Evolutionary conservation across 2,888 invertebrate species (phyloP).

Genomic region (Willowsia nigromaculata): DNA sequence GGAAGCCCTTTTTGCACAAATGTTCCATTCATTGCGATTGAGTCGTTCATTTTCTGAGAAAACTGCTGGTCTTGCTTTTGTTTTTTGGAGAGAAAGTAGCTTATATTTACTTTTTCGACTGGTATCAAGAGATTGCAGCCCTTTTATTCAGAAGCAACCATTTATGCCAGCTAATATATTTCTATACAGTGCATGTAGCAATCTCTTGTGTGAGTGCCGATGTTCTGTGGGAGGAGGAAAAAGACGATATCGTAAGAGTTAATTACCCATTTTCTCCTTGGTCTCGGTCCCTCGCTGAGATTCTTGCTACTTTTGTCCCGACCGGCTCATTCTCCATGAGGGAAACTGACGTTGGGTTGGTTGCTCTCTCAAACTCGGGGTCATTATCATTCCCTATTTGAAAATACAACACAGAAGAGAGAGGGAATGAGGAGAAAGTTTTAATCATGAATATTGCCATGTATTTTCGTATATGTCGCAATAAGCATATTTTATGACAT

Average conservation of each 20-base stretch:
- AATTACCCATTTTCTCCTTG: slow-evolving; percentile 87
- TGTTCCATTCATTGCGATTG: slow-evolving; percentile 5
- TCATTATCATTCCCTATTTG: slow-evolving; percentile 81
- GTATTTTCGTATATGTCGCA: not conserved
- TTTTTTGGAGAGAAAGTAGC: not conserved
- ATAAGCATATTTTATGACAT: not conserved
- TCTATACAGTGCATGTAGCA: not conserved
- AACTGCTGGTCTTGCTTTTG: too few relatives aligned
- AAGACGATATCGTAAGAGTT: slow-evolving; percentile 72
- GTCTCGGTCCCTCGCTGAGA: slow-evolving; percentile 93
- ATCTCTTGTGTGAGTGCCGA: too few relatives aligned
- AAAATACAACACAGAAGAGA: too few relatives aligned
- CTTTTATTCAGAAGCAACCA: not conserved
- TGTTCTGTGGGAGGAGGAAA: not conserved
- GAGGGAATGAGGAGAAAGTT: too few relatives aligned
- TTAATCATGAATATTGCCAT: too few relatives aligned
- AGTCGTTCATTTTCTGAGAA: slow-evolving; percentile 13
- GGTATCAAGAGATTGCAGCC: slow-evolving; percentile 30
- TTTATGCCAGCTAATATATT: not conserved
- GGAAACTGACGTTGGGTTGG: slow-evolving; percentile 81
- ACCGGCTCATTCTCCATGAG: slow-evolving; percentile 93
- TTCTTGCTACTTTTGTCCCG: slow-evolving; percentile 90
- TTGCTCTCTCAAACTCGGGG: slow-evolving; percentile 81
- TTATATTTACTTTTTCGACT: not conserved
- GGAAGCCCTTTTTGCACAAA: not conserved